Percentiles rank a stretch among this genome's conserved stretches.
These are phyloP conservation scores for Protobothrops flavoviridis DNA, from an alignment of 2,113 vertebrate species.

Conservation along the genomic window DNA sequence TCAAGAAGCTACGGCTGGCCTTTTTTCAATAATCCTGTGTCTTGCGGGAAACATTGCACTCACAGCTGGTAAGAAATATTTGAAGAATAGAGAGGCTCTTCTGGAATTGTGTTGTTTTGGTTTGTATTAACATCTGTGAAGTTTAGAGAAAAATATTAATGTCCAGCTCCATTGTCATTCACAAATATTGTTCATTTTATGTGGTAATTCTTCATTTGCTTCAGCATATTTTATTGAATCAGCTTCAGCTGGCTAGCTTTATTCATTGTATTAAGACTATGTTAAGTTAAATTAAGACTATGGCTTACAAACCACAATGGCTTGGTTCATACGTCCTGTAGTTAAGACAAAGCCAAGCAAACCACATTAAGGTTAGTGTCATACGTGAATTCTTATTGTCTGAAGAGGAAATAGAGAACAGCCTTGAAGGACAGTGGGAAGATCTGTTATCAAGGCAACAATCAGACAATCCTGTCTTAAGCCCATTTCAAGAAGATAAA, in stretches of 20 bases:
- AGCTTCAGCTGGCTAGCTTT: not conserved
- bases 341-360: not conserved
- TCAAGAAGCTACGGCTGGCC: not conserved
- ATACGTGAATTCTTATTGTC: not conserved
- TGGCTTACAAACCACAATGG: not conserved
- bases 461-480: not conserved
- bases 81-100: fast-evolving
- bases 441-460: not conserved
- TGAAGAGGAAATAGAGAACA: not conserved
- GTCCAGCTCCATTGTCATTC: not conserved
- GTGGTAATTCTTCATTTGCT: not conserved
- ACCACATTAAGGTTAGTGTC: not conserved
- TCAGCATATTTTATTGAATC: not conserved
- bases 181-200: not conserved
- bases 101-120: not conserved
- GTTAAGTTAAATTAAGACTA: not conserved
- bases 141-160: not conserved
- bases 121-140: not conserved
- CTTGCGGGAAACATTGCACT: not conserved
- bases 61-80: constrained; percentile 48
- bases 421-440: not conserved
- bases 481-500: not conserved
- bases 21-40: constrained; percentile 31
- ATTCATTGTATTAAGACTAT: not conserved
- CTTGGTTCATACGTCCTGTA: not conserved